Evolutionary conservation across 2,113 vertebrate genomes (phyloP).

Genomic region (Carettochelys insculpta): DNA sequence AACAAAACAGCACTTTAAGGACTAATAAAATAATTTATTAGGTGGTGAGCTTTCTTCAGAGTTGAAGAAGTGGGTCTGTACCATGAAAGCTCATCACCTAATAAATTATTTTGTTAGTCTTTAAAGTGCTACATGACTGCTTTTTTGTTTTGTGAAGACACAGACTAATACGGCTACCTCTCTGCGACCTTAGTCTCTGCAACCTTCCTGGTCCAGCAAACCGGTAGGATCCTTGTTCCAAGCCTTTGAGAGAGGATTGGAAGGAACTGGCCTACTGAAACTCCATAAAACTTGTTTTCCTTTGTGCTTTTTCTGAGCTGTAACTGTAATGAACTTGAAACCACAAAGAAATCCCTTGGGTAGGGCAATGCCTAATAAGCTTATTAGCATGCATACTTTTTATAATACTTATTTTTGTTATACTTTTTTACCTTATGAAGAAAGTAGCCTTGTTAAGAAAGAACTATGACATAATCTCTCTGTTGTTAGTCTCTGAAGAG

Average conservation of each 20-base stretch:
- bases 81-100: no score
- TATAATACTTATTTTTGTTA: neutral
- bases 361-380: neutral
- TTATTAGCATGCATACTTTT: neutral
- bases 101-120: no score
- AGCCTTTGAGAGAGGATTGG: neutral
- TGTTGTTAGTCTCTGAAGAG: neutral
- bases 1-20: no score
- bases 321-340: neutral
- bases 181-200: no score
- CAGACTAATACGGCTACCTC: no score
- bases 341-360: neutral
- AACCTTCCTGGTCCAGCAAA: neutral
- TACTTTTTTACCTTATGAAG: neutral
- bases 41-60: no score
- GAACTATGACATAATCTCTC: neutral
- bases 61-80: no score
- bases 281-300: neutral
- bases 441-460: neutral
- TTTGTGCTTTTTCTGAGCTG: neutral
- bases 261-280: neutral
- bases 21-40: no score
- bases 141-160: no score
- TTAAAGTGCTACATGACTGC: no score
- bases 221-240: neutral